Percentiles rank a stretch among this genome's conserved stretches.
These are phyloP conservation scores for Bucco capensis DNA, from an alignment of 2,113 vertebrate genomes.

Conservation along the genomic window DNA sequence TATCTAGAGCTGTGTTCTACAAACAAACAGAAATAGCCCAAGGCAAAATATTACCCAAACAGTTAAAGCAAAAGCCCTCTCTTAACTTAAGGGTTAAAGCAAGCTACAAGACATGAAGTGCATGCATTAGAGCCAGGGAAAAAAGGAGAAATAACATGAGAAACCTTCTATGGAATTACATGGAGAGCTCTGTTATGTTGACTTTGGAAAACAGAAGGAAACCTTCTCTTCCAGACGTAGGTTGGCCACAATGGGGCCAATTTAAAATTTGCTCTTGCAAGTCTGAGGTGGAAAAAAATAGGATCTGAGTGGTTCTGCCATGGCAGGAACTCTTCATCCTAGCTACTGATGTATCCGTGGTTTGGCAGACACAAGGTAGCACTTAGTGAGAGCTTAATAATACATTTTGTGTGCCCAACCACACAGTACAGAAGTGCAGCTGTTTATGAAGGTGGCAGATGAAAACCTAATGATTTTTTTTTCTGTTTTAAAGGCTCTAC, in stretches of 20 bases:
- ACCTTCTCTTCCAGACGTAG: background rate
- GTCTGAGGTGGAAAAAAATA: slow-evolving; percentile 43
- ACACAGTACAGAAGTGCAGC: background rate
- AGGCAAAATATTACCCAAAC: background rate
- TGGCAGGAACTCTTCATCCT: background rate
- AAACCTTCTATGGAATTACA: background rate
- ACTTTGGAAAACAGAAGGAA: background rate
- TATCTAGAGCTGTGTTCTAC: slow-evolving; percentile 98
- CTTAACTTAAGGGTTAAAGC: background rate
- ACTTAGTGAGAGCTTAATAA: background rate
- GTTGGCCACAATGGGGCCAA: background rate
- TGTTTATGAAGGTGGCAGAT: background rate
- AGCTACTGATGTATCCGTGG: background rate
- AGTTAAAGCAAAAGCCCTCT: background rate
- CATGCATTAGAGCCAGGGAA: slow-evolving; percentile 66
- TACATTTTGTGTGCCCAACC: background rate
- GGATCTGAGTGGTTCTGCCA: background rate
- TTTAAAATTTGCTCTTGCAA: background rate
- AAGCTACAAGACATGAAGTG: background rate
- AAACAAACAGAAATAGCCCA: slow-evolving; percentile 19
- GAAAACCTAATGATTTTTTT: background rate
- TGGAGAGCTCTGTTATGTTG: background rate
- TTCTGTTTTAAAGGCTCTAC: background rate
- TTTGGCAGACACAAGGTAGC: background rate
- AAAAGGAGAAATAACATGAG: slow-evolving; percentile 75